Percentiles rank a stretch among this genome's conserved stretches.
These are phyloP conservation scores for Ibycter americanus DNA, from an alignment of 2,797 vertebrate genomes.

Conservation along the genomic window DNA sequence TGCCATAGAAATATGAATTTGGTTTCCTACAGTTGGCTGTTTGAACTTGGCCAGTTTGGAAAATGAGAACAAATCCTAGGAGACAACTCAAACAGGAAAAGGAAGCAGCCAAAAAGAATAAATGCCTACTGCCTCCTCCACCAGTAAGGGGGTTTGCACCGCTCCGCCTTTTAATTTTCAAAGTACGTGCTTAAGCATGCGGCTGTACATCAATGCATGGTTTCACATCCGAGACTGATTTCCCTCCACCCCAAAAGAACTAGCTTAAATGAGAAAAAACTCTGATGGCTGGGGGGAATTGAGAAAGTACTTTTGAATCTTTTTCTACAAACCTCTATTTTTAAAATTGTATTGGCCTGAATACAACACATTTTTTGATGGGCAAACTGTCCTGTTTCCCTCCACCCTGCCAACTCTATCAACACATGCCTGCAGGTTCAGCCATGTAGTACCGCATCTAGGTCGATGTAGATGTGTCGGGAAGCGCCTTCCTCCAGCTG, in stretches of 20 bases:
- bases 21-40: background rate
- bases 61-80: background rate
- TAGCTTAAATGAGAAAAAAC: background rate
- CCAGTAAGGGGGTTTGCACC: background rate
- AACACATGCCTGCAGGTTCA: background rate
- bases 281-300: too few species aligned
- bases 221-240: background rate
- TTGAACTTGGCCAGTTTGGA: background rate
- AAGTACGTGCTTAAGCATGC: background rate
- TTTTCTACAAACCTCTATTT: background rate
- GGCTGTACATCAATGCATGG: background rate
- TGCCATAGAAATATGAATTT: background rate
- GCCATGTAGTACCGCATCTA: background rate
- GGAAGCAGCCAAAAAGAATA: background rate
- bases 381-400: background rate
- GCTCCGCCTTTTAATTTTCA: background rate
- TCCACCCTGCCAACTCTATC: background rate
- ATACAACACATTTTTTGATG: background rate
- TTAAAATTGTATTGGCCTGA: background rate
- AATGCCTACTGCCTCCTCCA: background rate
- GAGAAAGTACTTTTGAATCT: background rate
- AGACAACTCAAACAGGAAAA: background rate
- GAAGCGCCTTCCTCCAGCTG: background rate
- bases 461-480: fast-evolving
- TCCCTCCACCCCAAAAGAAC: background rate